Evolutionary conservation across 2,113 vertebrate species (phyloP).

Genomic region (Alexandromys fortis): DNA sequence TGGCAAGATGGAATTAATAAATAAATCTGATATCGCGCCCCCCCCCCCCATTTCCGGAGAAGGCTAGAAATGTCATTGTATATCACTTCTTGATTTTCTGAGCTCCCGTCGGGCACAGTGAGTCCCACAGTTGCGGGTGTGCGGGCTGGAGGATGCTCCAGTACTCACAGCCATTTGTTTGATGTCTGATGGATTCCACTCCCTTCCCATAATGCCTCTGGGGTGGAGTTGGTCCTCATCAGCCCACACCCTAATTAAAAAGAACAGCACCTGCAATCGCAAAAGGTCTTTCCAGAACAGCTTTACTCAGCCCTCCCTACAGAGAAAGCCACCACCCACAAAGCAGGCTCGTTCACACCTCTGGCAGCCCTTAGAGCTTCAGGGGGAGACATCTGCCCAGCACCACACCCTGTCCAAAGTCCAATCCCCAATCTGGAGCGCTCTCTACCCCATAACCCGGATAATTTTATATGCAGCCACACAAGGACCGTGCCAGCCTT

Average conservation of each 20-base stretch:
- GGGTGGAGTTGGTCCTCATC: constrained; percentile 28
- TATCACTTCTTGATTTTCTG: constrained; percentile 29
- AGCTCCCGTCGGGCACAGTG: neutral
- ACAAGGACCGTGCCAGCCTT: neutral
- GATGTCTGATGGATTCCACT: constrained; percentile 35
- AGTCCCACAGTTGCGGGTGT: neutral
- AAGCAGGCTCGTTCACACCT: constrained; percentile 50
- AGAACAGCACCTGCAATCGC: constrained; percentile 47
- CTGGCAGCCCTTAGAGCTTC: neutral
- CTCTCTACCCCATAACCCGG: neutral
- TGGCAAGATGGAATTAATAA: constrained; percentile 84
- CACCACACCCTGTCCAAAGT: neutral
- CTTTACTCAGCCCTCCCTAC: neutral
- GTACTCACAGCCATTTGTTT: constrained; percentile 8
- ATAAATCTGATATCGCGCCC: constrained; percentile 78
- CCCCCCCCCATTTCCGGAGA: constrained; percentile 66
- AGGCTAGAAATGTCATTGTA: constrained; percentile 64
- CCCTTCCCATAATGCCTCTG: constrained; percentile 49
- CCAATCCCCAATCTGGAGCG: constrained; percentile 36
- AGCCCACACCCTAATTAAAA: constrained; percentile 59
- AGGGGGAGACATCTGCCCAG: neutral
- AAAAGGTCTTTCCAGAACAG: neutral
- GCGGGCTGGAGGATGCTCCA: neutral
- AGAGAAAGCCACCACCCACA: neutral
- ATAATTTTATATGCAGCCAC: constrained; percentile 15